These are phyloP conservation scores for Trileptium ribeirensis DNA, from an alignment of 2,888 invertebrate genomes.

Conservation along the genomic window DNA sequence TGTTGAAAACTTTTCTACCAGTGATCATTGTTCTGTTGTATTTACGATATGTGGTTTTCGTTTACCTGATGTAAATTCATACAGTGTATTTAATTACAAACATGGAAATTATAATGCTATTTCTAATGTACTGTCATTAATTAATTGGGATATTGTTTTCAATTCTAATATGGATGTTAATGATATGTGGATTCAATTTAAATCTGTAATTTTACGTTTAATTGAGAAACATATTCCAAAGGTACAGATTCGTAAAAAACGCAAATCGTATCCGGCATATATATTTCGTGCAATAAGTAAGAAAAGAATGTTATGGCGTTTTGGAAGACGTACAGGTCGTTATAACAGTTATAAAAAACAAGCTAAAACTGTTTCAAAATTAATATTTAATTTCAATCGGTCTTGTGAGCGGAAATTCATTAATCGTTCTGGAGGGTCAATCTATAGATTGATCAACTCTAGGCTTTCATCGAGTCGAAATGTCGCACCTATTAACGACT, in stretches of 20 bases:
- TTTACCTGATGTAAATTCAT: background rate
- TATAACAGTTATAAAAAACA: background rate
- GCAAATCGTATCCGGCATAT: background rate
- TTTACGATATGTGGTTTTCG: background rate
- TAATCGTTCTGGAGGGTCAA: background rate
- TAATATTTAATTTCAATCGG: background rate
- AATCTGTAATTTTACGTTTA: background rate
- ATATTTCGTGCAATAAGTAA: background rate
- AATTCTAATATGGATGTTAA: background rate
- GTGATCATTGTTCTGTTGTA: conserved; percentile 4
- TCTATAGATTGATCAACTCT: background rate
- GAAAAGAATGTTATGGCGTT: background rate
- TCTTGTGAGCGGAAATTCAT: background rate
- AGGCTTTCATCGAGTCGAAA: background rate
- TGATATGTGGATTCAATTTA: background rate
- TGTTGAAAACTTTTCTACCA: background rate
- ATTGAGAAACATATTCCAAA: background rate
- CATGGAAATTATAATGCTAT: background rate
- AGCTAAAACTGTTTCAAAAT: background rate
- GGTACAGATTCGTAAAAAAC: background rate
- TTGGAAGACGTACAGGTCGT: background rate
- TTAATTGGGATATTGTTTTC: conserved; percentile 1
- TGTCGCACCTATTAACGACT: background rate
- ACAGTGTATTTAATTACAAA: background rate
- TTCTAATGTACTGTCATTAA: background rate